phyloP scores from a whole-genome alignment of 2,797 vertebrate species.

The Lepilemur septentrionalis region DNA sequence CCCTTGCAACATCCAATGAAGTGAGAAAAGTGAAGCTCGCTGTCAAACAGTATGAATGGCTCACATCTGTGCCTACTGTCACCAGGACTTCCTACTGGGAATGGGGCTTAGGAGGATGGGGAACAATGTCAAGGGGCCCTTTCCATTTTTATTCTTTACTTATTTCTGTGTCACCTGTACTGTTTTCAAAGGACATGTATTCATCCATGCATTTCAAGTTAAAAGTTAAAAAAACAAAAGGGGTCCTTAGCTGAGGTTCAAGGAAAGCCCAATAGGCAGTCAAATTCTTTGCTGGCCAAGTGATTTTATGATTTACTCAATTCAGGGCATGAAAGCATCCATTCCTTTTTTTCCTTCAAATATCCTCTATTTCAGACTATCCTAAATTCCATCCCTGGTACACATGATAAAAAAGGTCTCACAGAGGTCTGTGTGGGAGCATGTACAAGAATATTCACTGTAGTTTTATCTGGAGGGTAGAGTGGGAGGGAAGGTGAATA shows the following conservation, averaged over 20 bases:
- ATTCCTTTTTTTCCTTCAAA: not conserved
- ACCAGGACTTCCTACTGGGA: not conserved
- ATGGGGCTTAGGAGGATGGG: not conserved
- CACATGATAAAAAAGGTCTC: not conserved
- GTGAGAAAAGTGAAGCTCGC: not conserved
- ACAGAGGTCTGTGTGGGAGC: not conserved
- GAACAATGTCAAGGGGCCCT: not conserved
- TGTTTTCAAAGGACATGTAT: not conserved
- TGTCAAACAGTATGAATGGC: not conserved
- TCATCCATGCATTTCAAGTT: not conserved
- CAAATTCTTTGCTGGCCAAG: not conserved
- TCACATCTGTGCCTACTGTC: not conserved
- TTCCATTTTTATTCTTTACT: not conserved
- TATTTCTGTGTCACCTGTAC: not conserved
- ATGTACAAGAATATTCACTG: accelerated
- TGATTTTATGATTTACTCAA: not conserved
- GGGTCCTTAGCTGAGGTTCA: not conserved
- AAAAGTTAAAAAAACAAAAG: not conserved
- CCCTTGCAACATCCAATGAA: not conserved
- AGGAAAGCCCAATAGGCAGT: not conserved
- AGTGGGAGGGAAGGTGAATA: not conserved
- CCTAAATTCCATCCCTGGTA: not conserved
- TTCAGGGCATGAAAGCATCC: not conserved
- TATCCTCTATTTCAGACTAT: not conserved
- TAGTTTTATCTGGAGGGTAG: not conserved